Evolutionary conservation across 2,113 vertebrate genomes (phyloP).

Genomic region (human): GRCh38 chr13:81956001-81956500

Average conservation of each 20-base stretch:
- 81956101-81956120: no score
- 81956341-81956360: neutral
- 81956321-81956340: neutral
- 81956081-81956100: no score
- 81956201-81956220: no score
- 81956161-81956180: no score
- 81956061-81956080: no score
- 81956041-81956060: no score
- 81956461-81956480: neutral
- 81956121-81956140: no score
- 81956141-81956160: no score
- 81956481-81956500: no score
- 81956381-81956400: neutral
- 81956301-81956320: neutral
- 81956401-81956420: neutral
- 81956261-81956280: neutral
- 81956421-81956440: neutral
- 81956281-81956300: neutral
- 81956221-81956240: neutral
- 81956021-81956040: no score
- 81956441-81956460: neutral
- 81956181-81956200: no score
- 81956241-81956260: neutral
- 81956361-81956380: neutral
- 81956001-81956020: no score